Evolutionary conservation across 2,113 vertebrate genomes (phyloP), one percentile per base, ranked within the genome.

Genomic region (Eubucco bourcierii): DNA sequence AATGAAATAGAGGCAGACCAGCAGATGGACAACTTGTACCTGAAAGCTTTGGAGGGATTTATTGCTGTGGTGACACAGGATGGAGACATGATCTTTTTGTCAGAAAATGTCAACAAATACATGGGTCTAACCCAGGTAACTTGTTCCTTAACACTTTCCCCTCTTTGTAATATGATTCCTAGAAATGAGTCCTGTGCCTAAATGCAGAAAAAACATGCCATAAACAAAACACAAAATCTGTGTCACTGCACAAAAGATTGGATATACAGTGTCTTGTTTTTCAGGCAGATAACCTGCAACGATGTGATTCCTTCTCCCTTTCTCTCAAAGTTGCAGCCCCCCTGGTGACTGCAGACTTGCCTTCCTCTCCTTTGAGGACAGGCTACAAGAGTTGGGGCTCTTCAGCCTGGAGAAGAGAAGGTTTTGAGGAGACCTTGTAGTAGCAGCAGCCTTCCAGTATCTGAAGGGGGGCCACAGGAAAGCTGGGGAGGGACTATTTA

Each of bases 111-210:
- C 97, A 98, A 97, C 98, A 98, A 98, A 93, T 98, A 98, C 90
- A 98, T 99, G 98, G 99, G 99, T 81, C 97, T 99, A 81, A 98
- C 98, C 24, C 99, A 99, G 98, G 99, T 99, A 96, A 96, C n/a
- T 44, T 53, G 60, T 94, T 84, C 33, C 59, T 27, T 91, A 86
- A 23, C 1, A 1, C n/a, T 88, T 80, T 83, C 33, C 77, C 78
- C 17, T 63, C 44, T 87, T 60, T 81, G n/a, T 56, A 64, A 87
- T 41, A 74, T n/a, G 65, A 47, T 84, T 94, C 71, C 50, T 58
- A 92, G 75, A 91, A 94, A 63, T 0, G 2, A 72, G 21, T 29
- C 29, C 56, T 65, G 78, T 23, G 14, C 65, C 66, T 90, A 91
- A 93, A 90, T 65, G 76, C 61, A 95, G 80, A 78, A 93, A 93